Base-by-base conservation (phyloP, 2,888 invertebrate species). In the Tenthredo livida region DNA sequence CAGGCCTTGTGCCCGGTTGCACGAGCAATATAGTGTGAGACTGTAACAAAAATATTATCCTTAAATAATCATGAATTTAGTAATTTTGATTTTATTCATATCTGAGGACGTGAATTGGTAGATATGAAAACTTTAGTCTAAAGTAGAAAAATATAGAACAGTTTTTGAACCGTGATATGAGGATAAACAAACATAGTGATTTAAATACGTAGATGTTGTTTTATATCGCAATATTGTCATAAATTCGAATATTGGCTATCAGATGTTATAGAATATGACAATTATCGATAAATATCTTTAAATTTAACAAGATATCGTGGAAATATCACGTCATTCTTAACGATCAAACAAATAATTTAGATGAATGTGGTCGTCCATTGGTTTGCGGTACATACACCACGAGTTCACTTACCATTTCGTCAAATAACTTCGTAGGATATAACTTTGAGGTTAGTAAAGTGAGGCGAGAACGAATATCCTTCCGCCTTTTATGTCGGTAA, bases 11-110 rank as follows among this genome's bases (percentile, higher is more conserved):
- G 2, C 98, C 98, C 1, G 99, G 98, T 93, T 99, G 99, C 7
- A 99, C 97, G 88, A 99, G 94, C 86, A 99, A 94, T 93, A 99
- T 99, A 86, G 99, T 99, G 94, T 99, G 99, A n/a, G 98, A 97
- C 98, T 97, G 93, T 87, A 96, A 94, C 90, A 89, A 90, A 7
- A 91, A 86, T 86, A 86, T 92, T 93, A 93, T 29, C 21, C 43
- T 17, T 73, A 10, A 54, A 29, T 50, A 33, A 67, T 33, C 33
- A 21, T 70, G 70, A 61, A 61, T 25, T 21, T 12, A 10, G 25
- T 61, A 10, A 25, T 33, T 33, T 67, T 17, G 67, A 67, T 67
- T 33, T 7, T 17, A 25, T 33, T 67, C 3, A 33, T 33, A 2
- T 67, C 15, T 17, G 6, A 17, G 17, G 17, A 67, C 15, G 4